Evolutionary conservation across 1,140 invertebrate species (phyloP), one percentile per base, ranked within the genome.

Genomic region (Sitodiplosis mosellana): DNA sequence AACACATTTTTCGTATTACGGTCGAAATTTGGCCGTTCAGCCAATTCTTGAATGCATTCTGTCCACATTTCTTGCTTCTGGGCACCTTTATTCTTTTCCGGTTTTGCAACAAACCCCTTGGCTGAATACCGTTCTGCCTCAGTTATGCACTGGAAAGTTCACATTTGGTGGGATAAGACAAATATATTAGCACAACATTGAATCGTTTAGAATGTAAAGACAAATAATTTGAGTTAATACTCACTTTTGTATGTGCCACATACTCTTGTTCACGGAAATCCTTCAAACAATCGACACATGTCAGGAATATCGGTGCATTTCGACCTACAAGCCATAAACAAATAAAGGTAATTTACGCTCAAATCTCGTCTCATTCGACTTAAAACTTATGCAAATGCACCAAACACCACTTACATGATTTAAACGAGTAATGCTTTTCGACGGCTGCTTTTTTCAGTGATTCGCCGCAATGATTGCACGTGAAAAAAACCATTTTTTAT

Each of bases 81-180:
- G 61, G 90, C 87, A 20, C 87, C 88, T 68, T 93, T 91, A 59
- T 90, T 87, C 38, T 75, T 69, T 37, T 64, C 64, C 44, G 73
- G 59, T 68, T 87, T 87, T 19, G 77, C 68, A 48, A 78, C 73
- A 64, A 79, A 91, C 52, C 83, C 78, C 66, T 85, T 82, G 12
- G 78, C 88, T 27, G 85, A 81, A 60, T 95, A 96, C 54, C 88
- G 80, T 65, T 95, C 77, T 38, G 84, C 78, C 71, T 96, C 92
- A 3, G 80, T 82, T 37, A 95, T 76, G 67, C 92, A 96, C 69
- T 27, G 27, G 10, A 27, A 27, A n/a, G n/a, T n/a, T n/a, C n/a
- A n/a, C n/a, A n/a, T n/a, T n/a, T n/a, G n/a, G n/a, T n/a, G n/a
- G n/a, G n/a, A n/a, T n/a, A n/a, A n/a, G n/a, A n/a, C n/a, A n/a